phyloP scores from a whole-genome alignment of 2,888 invertebrate genomes.

The Gortyna flavago region DNA sequence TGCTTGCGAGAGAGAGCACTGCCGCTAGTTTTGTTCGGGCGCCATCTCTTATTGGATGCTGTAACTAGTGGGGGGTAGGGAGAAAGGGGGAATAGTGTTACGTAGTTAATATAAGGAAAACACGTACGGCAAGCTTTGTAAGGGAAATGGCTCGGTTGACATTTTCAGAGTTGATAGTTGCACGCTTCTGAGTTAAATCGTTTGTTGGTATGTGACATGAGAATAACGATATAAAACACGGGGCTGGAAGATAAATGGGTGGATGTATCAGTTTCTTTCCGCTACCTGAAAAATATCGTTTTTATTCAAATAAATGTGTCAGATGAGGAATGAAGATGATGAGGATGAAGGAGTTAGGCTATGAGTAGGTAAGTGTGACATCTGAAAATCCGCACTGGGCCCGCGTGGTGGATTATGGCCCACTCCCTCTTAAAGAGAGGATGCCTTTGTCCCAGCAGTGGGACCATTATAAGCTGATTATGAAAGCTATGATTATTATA shows the following conservation, averaged over 20 bases:
- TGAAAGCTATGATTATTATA: background rate
- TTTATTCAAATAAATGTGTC: conserved; percentile 16
- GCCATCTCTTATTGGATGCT: conserved; percentile 89
- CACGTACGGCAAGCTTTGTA: conserved; percentile 86
- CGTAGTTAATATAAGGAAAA: conserved; percentile 89
- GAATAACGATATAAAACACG: conserved; percentile 61
- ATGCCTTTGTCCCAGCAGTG: background rate
- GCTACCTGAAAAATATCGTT: conserved; percentile 28
- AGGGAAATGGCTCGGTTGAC: conserved; percentile 87
- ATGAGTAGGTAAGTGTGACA: background rate
- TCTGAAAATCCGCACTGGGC: background rate
- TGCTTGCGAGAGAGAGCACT: conserved; percentile 86
- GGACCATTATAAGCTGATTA: background rate
- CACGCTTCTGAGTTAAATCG: conserved; percentile 77
- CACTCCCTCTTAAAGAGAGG: background rate
- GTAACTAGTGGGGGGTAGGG: conserved; percentile 81
- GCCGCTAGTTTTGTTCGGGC: conserved; percentile 83
- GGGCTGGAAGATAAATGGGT: conserved; percentile 55
- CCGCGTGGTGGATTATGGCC: background rate
- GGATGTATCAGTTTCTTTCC: conserved; percentile 43
- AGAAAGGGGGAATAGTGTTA: conserved; percentile 84
- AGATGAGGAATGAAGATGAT: no score
- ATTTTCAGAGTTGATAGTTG: conserved; percentile 84
- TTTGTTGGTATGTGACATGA: conserved; percentile 74
- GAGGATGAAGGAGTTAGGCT: no score